phyloP scores from a whole-genome alignment of 2,888 invertebrate genomes.

The Tetrapedia diversipes region DNA sequence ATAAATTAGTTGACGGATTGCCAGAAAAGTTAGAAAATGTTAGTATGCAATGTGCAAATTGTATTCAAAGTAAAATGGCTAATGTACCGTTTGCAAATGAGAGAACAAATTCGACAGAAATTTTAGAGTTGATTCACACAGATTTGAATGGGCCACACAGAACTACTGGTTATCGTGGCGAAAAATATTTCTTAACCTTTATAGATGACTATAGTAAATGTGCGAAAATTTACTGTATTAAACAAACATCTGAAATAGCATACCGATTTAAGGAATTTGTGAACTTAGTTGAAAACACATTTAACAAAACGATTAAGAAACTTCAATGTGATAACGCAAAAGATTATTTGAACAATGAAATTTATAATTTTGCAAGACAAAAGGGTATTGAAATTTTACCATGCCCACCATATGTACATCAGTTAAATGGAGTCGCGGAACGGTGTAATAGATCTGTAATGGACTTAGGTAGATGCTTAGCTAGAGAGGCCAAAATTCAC shows the following conservation, averaged over 20 bases:
- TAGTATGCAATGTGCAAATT: constrained; percentile 49
- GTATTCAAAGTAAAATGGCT: constrained; percentile 46
- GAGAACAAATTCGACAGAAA: constrained; percentile 42
- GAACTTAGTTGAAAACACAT: constrained; percentile 12
- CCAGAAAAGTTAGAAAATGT: no score
- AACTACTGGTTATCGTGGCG: background rate
- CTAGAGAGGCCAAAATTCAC: constrained; percentile 23
- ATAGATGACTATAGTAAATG: constrained; percentile 32
- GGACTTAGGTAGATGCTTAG: constrained; percentile 17
- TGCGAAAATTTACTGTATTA: background rate
- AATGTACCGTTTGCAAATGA: constrained; percentile 64
- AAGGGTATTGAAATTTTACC: background rate
- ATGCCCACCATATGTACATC: no score
- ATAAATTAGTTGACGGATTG: no score
- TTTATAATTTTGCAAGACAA: background rate
- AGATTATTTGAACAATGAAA: constrained; percentile 10
- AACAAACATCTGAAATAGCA: constrained; percentile 13
- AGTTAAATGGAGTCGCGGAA: no score
- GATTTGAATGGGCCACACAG: constrained; percentile 26
- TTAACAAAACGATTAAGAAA: constrained; percentile 9
- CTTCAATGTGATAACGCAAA: constrained; percentile 24
- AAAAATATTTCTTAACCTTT: constrained; percentile 34
- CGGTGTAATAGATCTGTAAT: constrained; percentile 19
- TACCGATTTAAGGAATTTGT: constrained; percentile 13
- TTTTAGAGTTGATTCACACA: constrained; percentile 25